phyloP scores from a whole-genome alignment of 1,140 invertebrate species.

The Penaeus vannamei region DNA sequence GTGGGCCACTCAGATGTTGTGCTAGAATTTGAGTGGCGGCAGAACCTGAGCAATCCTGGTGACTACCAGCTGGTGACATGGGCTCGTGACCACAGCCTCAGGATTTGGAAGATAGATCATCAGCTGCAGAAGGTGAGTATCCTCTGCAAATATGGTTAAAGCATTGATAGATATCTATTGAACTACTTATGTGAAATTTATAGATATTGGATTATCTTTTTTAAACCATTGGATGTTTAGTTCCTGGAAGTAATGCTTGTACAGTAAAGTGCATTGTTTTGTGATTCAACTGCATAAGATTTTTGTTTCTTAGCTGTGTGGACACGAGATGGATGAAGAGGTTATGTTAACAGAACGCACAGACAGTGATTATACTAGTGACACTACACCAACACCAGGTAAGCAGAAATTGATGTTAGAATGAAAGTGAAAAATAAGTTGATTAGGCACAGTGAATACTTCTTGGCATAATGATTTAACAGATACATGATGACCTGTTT shows the following conservation, averaged over 20 bases:
- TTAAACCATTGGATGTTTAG: too few relatives aligned
- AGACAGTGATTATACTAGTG: conserved; percentile 55
- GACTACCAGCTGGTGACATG: conserved; percentile 94
- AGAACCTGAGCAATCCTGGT: conserved; percentile 58
- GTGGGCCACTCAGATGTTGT: conserved; percentile 94
- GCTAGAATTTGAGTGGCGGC: conserved; percentile 93
- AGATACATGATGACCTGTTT: too few relatives aligned
- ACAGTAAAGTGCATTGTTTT: too few relatives aligned
- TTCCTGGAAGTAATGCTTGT: too few relatives aligned
- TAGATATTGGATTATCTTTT: too few relatives aligned
- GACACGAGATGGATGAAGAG: conserved; percentile 50
- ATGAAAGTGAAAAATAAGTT: too few relatives aligned
- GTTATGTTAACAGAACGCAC: conserved; percentile 44
- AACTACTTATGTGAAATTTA: too few relatives aligned
- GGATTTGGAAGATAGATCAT: conserved; percentile 91
- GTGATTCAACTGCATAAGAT: too few relatives aligned
- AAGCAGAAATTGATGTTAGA: background rate
- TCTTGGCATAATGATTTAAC: too few relatives aligned
- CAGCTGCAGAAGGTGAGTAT: conserved; percentile 81
- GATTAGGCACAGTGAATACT: too few relatives aligned
- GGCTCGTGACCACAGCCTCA: conserved; percentile 93
- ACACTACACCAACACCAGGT: conserved; percentile 34
- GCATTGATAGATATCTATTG: too few relatives aligned
- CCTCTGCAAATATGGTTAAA: too few relatives aligned
- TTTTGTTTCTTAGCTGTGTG: conserved; percentile 43